A percentile compares a stretch with the other conserved stretches of the same genome.
These are phyloP conservation scores for Microtus oregoni DNA, from an alignment of 2,113 vertebrate species.

Conservation along the genomic window DNA sequence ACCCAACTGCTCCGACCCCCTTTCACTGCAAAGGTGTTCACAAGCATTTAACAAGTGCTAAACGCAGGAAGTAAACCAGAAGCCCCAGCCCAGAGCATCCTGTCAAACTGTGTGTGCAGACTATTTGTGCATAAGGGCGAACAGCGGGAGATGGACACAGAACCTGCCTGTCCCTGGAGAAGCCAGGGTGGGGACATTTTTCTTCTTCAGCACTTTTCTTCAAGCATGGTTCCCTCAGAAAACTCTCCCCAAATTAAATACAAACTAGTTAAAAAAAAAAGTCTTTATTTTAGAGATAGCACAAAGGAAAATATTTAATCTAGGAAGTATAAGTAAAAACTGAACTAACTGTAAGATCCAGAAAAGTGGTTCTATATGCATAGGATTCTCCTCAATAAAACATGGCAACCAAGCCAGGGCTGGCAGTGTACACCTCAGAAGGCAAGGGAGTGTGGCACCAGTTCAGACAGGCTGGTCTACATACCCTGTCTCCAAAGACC, in stretches of 20 bases:
- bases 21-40: conserved; percentile 44
- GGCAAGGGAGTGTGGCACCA: no score
- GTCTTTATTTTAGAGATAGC: neutral
- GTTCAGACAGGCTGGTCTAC: neutral
- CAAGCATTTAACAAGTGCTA: neutral
- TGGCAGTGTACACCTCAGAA: neutral
- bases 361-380: conserved; percentile 21
- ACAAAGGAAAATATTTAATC: neutral
- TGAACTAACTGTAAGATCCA: neutral
- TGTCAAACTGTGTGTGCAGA: neutral
- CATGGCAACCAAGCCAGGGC: neutral
- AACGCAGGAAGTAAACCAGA: neutral
- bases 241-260: conserved; percentile 14
- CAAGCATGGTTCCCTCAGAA: conserved; percentile 36
- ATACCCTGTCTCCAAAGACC: neutral
- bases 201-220: conserved; percentile 28
- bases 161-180: neutral
- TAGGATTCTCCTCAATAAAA: conserved; percentile 34
- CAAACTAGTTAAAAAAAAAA: conserved; percentile 17
- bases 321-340: conserved; percentile 46
- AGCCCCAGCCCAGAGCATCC: neutral
- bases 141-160: neutral
- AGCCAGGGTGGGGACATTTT: neutral
- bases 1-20: neutral
- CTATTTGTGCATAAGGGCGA: neutral